Conservation (phyloP, 1,140 invertebrate genomes). For the Drosophila pseudoobscura region DNA sequence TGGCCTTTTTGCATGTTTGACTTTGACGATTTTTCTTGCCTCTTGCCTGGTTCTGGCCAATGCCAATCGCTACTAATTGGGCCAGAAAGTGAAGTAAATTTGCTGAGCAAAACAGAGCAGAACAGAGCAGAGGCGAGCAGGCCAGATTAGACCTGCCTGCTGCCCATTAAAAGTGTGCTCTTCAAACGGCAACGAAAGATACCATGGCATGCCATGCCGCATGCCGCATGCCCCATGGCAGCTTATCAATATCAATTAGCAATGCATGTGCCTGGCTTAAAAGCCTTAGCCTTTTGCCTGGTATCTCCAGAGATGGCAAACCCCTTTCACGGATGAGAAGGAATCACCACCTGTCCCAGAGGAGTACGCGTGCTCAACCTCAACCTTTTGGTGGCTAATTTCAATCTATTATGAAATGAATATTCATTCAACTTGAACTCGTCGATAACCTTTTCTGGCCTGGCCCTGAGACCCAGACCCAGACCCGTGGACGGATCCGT, state of each 20-base stretch:
- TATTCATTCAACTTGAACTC: constrained; percentile 33
- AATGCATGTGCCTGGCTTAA: too few species aligned
- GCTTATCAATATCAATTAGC: too few species aligned
- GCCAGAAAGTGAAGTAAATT: constrained; percentile 24
- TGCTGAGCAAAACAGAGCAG: not conserved
- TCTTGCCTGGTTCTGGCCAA: not conserved
- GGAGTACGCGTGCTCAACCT: too few species aligned
- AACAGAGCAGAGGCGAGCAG: not conserved
- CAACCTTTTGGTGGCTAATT: not conserved
- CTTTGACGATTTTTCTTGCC: constrained; percentile 13
- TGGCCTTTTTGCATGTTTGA: constrained; percentile 8
- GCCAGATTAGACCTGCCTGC: not conserved
- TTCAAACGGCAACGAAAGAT: not conserved
- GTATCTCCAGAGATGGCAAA: too few species aligned
- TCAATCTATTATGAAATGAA: constrained; percentile 35
- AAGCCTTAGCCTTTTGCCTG: too few species aligned
- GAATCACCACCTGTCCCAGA: too few species aligned
- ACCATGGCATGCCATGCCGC: too few species aligned
- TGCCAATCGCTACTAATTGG: constrained; percentile 27
- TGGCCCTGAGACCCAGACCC: not conserved
- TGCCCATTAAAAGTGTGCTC: constrained; percentile 9
- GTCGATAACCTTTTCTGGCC: constrained; percentile 23
- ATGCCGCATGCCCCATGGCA: too few species aligned
- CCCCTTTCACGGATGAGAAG: too few species aligned
- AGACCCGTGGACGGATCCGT: too few species aligned